Evolutionary conservation across 2,797 vertebrate genomes (phyloP).

Genomic region (Bovichtus variegatus): DNA sequence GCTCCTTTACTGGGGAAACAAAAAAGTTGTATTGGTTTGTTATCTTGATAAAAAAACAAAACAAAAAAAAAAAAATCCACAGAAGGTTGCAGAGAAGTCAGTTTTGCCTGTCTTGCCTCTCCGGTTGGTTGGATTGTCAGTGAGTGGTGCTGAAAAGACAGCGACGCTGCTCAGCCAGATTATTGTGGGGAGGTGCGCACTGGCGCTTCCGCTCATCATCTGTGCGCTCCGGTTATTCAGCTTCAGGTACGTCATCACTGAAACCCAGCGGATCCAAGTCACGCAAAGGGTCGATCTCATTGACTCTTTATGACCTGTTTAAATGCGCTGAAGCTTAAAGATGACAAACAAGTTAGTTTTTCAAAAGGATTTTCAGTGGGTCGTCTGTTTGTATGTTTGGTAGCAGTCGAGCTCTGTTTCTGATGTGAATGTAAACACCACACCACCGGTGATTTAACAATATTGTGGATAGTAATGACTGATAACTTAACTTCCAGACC

Average conservation of each 20-base stretch:
- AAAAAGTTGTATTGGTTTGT: slow-evolving; percentile 38
- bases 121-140: slow-evolving; percentile 66
- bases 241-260: slow-evolving; percentile 71
- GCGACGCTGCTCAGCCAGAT: slow-evolving; percentile 75
- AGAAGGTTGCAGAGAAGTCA: slow-evolving; percentile 35
- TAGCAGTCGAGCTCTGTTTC: background rate
- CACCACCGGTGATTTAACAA: too few relatives aligned
- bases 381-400: background rate
- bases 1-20: background rate
- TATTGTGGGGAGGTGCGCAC: slow-evolving; percentile 79
- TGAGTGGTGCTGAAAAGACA: slow-evolving; percentile 81
- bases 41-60: slow-evolving; percentile 1
- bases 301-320: slow-evolving; percentile 38
- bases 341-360: background rate
- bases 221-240: slow-evolving; percentile 72
- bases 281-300: slow-evolving; percentile 22
- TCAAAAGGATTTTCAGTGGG: background rate
- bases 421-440: background rate
- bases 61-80: slow-evolving; percentile 40
- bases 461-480: background rate
- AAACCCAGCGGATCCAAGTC: slow-evolving; percentile 50
- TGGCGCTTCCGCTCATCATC: slow-evolving; percentile 73
- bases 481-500: background rate
- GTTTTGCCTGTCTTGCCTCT: slow-evolving; percentile 49
- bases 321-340: slow-evolving; percentile 4